Evolutionary conservation across 2,113 vertebrate species (phyloP), one percentile per base, ranked within the genome.

Genomic region (Atractosteus spatula): DNA sequence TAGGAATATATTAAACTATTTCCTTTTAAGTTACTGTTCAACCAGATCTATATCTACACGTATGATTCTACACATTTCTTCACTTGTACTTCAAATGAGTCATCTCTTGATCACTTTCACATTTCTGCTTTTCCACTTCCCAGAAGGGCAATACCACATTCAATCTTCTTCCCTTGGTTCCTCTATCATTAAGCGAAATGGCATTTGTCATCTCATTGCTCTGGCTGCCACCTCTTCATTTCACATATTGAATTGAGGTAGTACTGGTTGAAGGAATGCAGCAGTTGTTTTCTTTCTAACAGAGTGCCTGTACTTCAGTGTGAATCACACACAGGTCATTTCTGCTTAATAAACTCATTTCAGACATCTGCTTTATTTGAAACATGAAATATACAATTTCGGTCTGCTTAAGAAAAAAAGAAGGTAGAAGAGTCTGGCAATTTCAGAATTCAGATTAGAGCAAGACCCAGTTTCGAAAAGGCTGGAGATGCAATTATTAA

Each of bases 361-460:
- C 45, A 65, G 57, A 59, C 13, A 59, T 51, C 47, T 51, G 47
- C 47, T 51, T 51, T 51, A 51, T 51, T 51, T 51, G 47, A 51
- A 51, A 51, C 47, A 51, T 51, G 47, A 51, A 51, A 51, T 51
- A 51, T 51, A 51, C 47, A 51, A 51, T 51, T 51, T 51, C 47
- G 45, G 43, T 29, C 8, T 43, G 14, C 57, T 68, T 76, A 62
- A 68, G 11, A 73, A 42, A 59, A 61, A 68, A 45, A 43, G 55
- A 17, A 56, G 7, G 7, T 66, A 29, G 56, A 16, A 56, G 55
- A 41, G 70, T 76, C 55, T 45, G 44, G 66, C 70, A 74, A 74
- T 76, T 82, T 76, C 7, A 66, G 80, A 76, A 74, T 76, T 74
- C 66, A 71, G 47, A 82, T 79, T 75, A 75, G 41, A 78, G 67